Base-by-base conservation (phyloP, 2,113 vertebrate genomes). In the Daphoenositta chrysoptera region DNA sequence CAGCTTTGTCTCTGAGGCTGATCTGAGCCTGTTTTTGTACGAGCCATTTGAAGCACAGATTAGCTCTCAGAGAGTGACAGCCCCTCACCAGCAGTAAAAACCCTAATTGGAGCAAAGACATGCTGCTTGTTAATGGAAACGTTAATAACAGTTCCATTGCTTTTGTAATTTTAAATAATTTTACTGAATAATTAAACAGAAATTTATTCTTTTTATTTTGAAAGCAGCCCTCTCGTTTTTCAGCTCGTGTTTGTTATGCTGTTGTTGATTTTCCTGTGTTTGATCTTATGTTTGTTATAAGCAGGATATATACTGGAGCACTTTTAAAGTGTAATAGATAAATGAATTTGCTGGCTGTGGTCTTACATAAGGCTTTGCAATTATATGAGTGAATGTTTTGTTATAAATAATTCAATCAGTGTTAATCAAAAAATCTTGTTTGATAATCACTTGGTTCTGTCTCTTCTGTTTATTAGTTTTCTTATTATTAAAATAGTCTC, bases 381-480 rank as follows among this genome's bases (percentile, higher is more conserved):
- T 60, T 80, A 68, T 56, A 20, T 20, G 47, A 96, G n/a, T 51
- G 56, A 90, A 42, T 95, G 15, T 72, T 96, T 77, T 76, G 12
- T 58, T 37, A 73, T 96, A 93, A 97, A 97, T 98, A 96, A 96
- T 97, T 97, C 47, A 97, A 16, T 31, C 28, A 71, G 15, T 80
- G 61, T 83, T 96, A 96, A 97, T 96, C 83, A 97, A 94, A 87
- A 93, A 92, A 90, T 95, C 83, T 73, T 90, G 39, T 76, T 86
- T 94, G 90, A 44, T 57, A 83, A 89, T 85, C 23, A 76, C 18
- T 77, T 23, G 5, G 1, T 91, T 94, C n/a, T 1, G 3, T 76
- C 82, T 73, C 42, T 81, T 80, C 65, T 90, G 48, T 86, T 95
- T 88, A 73, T 88, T 65, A 84, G 61, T 83, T 90, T 93, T 90